These are phyloP conservation scores for Chloroceryle inda DNA, from an alignment of 2,797 vertebrate species.

Conservation along the genomic window DNA sequence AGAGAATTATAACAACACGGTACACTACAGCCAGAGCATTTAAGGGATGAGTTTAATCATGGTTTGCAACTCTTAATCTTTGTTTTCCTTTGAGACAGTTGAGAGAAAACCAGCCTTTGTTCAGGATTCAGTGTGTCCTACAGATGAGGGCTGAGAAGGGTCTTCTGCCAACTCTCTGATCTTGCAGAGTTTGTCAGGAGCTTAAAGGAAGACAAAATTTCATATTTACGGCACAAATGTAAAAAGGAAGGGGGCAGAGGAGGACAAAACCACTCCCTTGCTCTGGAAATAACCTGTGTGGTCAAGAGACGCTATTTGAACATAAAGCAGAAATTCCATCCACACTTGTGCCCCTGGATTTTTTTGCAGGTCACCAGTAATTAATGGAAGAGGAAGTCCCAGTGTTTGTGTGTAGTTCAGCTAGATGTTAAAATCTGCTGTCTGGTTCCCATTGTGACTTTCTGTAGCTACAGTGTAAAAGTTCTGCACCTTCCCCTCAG, in stretches of 20 bases:
- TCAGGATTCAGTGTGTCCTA: not conserved
- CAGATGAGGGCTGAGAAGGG: not conserved
- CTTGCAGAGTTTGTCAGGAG: not conserved
- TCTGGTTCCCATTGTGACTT: slow-evolving; percentile 18
- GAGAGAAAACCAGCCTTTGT: not conserved
- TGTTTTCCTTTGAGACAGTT: not conserved
- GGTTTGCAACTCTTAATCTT: not conserved
- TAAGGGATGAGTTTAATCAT: not conserved
- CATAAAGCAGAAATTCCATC: not conserved
- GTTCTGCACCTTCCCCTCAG: slow-evolving; percentile 2
- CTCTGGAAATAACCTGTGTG: not conserved
- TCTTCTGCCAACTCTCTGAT: not conserved
- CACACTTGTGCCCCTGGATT: fast-evolving
- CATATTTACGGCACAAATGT: not conserved
- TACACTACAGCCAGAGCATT: not conserved
- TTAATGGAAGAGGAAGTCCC: not conserved
- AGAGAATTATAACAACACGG: not conserved
- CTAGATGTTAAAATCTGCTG: not conserved
- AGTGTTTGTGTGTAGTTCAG: not conserved
- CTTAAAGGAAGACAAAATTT: not conserved
- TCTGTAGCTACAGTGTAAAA: slow-evolving; percentile 19
- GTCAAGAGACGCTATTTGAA: not conserved
- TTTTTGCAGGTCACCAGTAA: not conserved
- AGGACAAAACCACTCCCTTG: not conserved
- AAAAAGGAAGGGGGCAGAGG: not conserved